Percentiles rank a stretch among this genome's conserved stretches.
Conservation (phyloP, 1,140 invertebrate genomes). For the Aphelinus atriplicis region DNA sequence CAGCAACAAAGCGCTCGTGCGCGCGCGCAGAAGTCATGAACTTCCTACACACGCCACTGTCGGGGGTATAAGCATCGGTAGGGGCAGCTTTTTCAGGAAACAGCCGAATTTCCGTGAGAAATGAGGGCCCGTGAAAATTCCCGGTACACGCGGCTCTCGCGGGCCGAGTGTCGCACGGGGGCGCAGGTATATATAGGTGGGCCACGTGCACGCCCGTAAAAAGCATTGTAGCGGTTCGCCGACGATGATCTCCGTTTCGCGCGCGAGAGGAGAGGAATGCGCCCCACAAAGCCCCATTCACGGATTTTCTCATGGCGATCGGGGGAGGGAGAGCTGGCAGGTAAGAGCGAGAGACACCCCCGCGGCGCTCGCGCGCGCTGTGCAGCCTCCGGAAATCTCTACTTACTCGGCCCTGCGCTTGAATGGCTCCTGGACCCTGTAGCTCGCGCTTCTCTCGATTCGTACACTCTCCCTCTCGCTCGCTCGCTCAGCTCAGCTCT, state of each 20-base stretch:
- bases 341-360: constrained; percentile 45
- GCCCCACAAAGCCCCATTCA: not conserved
- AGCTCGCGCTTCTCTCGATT: not conserved
- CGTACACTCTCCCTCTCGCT: constrained; percentile 4
- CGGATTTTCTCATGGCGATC: not conserved
- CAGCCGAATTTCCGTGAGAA: constrained; percentile 37
- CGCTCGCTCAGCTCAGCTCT: constrained; percentile 10
- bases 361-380: constrained; percentile 43
- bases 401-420: constrained; percentile 56
- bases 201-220: constrained; percentile 8
- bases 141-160: constrained; percentile 19
- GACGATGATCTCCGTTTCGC: constrained; percentile 33
- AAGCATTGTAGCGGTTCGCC: constrained; percentile 18
- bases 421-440: constrained; percentile 50
- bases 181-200: not conserved
- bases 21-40: not conserved
- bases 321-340: constrained; percentile 28
- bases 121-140: constrained; percentile 11
- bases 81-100: constrained; percentile 12
- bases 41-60: not conserved
- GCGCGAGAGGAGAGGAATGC: constrained; percentile 19
- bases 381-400: constrained; percentile 62
- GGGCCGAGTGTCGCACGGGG: not conserved
- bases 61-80: not conserved
- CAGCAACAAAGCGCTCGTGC: not conserved